Conservation (phyloP, 2,113 vertebrate species). For the Hemibagrus wyckioides region DNA sequence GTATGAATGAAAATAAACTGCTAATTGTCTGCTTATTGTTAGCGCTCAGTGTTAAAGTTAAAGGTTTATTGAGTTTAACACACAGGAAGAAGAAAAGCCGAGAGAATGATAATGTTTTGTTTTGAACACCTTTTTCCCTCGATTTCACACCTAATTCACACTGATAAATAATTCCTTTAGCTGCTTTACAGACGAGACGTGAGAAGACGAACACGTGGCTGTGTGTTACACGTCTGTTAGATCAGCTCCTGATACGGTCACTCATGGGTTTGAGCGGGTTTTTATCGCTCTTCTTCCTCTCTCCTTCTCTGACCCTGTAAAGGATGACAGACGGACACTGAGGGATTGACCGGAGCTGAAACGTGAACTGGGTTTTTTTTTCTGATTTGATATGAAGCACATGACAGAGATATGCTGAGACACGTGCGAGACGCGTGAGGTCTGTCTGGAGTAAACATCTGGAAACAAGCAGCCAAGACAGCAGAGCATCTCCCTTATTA, state of each 20-base stretch:
- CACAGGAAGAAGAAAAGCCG: background rate
- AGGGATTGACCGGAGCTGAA: background rate
- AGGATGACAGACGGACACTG: background rate
- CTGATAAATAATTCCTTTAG: background rate
- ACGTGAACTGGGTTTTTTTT: background rate
- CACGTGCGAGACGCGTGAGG: background rate
- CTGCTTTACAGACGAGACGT: background rate
- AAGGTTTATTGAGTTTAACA: background rate
- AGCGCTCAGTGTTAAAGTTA: background rate
- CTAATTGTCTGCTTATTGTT: background rate
- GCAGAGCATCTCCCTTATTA: background rate
- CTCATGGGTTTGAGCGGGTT: too few relatives aligned
- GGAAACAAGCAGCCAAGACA: background rate
- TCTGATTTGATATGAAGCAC: conserved; percentile 3
- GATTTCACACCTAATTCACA: background rate
- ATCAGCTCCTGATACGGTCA: background rate
- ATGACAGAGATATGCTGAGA: background rate
- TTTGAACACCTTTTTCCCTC: background rate
- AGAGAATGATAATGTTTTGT: background rate
- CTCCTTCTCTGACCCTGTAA: background rate
- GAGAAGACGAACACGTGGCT: conserved; percentile 4
- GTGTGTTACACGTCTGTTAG: background rate
- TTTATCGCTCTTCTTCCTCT: background rate
- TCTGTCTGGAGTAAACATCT: background rate
- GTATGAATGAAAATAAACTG: background rate